A percentile compares a stretch with the other conserved stretches of the same genome.
phyloP scores from a whole-genome alignment of 2,888 invertebrate species.

The Drosophila percnosoma region DNA sequence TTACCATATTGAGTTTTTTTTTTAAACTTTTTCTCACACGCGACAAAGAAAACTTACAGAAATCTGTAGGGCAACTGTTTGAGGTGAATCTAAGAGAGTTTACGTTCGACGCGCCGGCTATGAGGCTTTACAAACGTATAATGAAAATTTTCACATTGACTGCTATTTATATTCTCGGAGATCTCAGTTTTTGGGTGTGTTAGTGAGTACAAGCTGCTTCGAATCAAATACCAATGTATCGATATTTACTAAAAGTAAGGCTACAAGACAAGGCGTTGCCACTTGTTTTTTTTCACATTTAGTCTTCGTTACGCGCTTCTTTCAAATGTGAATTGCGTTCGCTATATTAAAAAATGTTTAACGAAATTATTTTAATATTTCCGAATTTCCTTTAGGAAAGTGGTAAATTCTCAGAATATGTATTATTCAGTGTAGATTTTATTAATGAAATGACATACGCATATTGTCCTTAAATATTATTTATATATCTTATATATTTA shows the following conservation, averaged over 20 bases:
- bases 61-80: conserved; percentile 54
- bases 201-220: conserved; percentile 38
- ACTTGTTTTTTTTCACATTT: not conserved
- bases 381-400: not conserved
- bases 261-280: conserved; percentile 17
- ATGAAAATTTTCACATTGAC: conserved; percentile 85
- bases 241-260: conserved; percentile 10
- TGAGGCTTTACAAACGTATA: conserved; percentile 90
- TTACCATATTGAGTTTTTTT: conserved; percentile 82
- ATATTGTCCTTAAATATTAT: not conserved
- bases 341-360: not conserved
- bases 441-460: not conserved
- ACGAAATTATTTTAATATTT: not conserved
- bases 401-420: not conserved
- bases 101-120: conserved; percentile 88
- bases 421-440: not conserved
- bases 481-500: not conserved
- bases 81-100: conserved; percentile 55
- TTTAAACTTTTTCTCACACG: conserved; percentile 66
- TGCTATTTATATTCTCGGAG: conserved; percentile 86
- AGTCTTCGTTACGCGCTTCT: not conserved
- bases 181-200: conserved; percentile 23
- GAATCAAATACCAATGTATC: conserved; percentile 18
- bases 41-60: conserved; percentile 74
- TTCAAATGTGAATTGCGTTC: conserved; percentile 4